These are phyloP conservation scores for Myotis lucifugus DNA, from an alignment of 2,113 vertebrate species.

Conservation along the genomic window DNA sequence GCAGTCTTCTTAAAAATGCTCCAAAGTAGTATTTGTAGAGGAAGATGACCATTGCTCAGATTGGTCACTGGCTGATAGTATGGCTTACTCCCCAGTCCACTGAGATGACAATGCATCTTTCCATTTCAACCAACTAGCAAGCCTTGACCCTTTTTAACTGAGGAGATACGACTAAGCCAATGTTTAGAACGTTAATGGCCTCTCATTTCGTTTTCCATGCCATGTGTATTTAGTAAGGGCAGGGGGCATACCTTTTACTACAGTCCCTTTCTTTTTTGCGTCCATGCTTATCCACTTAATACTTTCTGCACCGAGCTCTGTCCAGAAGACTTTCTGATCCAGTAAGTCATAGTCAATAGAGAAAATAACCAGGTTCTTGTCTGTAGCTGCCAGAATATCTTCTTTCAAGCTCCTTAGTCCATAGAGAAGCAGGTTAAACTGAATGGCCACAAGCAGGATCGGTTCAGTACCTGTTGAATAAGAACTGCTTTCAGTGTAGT, in stretches of 20 bases:
- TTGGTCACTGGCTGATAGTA: background rate
- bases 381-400: slow-evolving; percentile 82
- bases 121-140: background rate
- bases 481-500: background rate
- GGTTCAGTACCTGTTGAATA: slow-evolving; percentile 86
- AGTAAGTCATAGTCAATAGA: slow-evolving; percentile 91
- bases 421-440: slow-evolving; percentile 88
- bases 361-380: slow-evolving; percentile 86
- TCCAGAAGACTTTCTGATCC: slow-evolving; percentile 91
- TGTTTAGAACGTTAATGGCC: background rate
- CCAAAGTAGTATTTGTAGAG: background rate
- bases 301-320: slow-evolving; percentile 90
- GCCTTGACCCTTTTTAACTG: background rate
- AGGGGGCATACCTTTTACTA: slow-evolving; percentile 89
- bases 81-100: background rate
- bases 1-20: background rate
- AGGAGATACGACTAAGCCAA: background rate
- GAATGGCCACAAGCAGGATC: slow-evolving; percentile 88
- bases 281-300: slow-evolving; percentile 89
- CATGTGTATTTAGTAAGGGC: background rate
- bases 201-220: background rate
- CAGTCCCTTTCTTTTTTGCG: slow-evolving; percentile 83
- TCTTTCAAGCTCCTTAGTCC: slow-evolving; percentile 87
- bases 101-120: background rate
- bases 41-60: background rate